Conservation (phyloP, 1,140 invertebrate genomes). For the Ceratosolen fusciceps region DNA sequence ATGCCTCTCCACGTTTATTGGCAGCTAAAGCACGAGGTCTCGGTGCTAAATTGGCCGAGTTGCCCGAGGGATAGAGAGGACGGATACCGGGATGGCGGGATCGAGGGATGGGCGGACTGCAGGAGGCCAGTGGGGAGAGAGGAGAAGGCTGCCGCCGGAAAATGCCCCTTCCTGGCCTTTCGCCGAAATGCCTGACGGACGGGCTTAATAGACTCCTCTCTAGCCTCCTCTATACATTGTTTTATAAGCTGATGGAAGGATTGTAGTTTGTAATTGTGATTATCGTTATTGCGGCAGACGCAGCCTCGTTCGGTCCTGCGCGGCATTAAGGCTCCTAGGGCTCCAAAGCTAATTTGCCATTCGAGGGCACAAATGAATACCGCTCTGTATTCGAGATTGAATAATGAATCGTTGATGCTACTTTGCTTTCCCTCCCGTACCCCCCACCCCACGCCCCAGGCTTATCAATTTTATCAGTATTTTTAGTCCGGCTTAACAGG, state of each 20-base stretch:
- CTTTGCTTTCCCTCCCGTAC: not conserved
- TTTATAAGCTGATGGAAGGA: not conserved
- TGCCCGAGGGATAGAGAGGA: no score
- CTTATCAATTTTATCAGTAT: not conserved
- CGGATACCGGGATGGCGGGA: no score
- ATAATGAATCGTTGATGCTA: not conserved
- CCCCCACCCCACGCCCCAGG: not conserved
- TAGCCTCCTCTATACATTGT: not conserved
- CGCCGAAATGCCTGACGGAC: not conserved
- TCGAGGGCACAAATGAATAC: not conserved
- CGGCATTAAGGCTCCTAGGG: not conserved
- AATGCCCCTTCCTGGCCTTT: not conserved
- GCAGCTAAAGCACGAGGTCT: not conserved
- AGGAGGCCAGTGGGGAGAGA: no score
- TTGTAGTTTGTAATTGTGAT: not conserved
- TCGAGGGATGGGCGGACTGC: not conserved
- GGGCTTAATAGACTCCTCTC: not conserved
- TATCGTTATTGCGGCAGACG: not conserved
- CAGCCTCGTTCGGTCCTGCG: not conserved
- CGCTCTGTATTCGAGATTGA: not conserved
- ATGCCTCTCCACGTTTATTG: no score
- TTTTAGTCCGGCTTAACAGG: not conserved
- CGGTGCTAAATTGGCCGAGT: conserved; percentile 19
- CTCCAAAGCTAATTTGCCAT: not conserved
- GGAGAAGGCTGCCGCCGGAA: not conserved